These are phyloP conservation scores for Meghimatium bilineatum DNA, from an alignment of 2,888 invertebrate species.

Conservation along the genomic window DNA sequence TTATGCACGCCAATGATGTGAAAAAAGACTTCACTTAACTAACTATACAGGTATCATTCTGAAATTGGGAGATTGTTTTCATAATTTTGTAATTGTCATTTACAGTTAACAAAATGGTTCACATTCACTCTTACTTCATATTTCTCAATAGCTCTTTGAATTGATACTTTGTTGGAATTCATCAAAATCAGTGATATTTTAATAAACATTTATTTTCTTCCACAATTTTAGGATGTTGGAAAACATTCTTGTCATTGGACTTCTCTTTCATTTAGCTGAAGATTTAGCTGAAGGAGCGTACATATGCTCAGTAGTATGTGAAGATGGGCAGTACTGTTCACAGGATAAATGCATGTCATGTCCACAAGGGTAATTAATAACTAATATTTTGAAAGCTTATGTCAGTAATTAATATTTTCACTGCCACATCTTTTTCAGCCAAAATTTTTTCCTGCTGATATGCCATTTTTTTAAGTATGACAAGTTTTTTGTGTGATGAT, in stretches of 20 bases:
- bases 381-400: neutral
- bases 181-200: neutral
- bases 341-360: neutral
- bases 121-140: neutral
- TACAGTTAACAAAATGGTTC: no score
- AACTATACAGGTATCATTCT: no score
- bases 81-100: no score
- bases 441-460: no score
- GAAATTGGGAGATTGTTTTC: no score
- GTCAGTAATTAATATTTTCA: neutral
- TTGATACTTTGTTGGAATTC: neutral
- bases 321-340: neutral
- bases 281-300: neutral
- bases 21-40: no score
- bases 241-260: neutral
- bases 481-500: no score
- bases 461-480: no score
- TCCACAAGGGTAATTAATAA: constrained; percentile 12
- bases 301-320: neutral
- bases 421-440: no score
- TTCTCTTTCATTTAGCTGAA: neutral
- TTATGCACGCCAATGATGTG: no score
- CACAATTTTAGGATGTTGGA: neutral
- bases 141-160: no score
- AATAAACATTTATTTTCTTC: neutral